Evolutionary conservation across 2,113 vertebrate species (phyloP).

Genomic region (Psettodes erumei): DNA sequence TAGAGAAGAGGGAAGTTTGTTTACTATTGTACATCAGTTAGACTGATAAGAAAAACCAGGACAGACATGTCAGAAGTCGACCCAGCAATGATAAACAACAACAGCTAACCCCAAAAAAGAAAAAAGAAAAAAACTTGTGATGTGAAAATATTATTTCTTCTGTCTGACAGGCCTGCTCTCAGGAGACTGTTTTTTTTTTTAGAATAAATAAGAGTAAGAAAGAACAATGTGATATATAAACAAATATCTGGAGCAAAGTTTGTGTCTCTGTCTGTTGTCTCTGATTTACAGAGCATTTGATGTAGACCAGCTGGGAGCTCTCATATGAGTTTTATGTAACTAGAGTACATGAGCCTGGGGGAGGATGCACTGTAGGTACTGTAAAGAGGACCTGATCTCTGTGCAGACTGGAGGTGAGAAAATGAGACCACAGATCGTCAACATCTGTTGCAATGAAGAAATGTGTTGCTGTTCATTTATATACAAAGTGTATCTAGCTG

Average conservation of each 20-base stretch:
- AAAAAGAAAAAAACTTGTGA: slow-evolving; percentile 33
- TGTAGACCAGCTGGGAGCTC: slow-evolving; percentile 31
- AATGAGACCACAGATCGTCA: not conserved
- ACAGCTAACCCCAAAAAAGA: slow-evolving; percentile 27
- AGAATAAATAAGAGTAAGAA: slow-evolving; percentile 36
- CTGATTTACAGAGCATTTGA: slow-evolving; percentile 37
- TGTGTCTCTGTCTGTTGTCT: slow-evolving; percentile 29
- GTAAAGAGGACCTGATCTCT: slow-evolving; percentile 33
- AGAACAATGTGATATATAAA: slow-evolving; percentile 15
- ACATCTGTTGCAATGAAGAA: too few relatives aligned
- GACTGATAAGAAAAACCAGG: slow-evolving; percentile 12
- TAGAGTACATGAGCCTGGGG: slow-evolving; percentile 8
- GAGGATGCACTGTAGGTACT: slow-evolving; percentile 36
- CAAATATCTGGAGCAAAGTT: slow-evolving; percentile 45
- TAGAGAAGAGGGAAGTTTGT: not conserved
- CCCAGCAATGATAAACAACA: slow-evolving; percentile 35
- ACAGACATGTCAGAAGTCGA: slow-evolving; percentile 5
- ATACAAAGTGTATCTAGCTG: too few relatives aligned
- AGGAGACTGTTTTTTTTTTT: slow-evolving; percentile 23
- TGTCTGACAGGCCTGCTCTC: slow-evolving; percentile 42
- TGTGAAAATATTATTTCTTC: slow-evolving; percentile 28
- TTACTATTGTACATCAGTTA: slow-evolving; percentile 8
- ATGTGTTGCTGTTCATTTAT: not conserved
- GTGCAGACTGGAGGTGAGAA: slow-evolving; percentile 31
- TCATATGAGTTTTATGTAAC: slow-evolving; percentile 54